Base-by-base conservation (phyloP, 2,888 invertebrate species). In the Trissolcus brochymenae region DNA sequence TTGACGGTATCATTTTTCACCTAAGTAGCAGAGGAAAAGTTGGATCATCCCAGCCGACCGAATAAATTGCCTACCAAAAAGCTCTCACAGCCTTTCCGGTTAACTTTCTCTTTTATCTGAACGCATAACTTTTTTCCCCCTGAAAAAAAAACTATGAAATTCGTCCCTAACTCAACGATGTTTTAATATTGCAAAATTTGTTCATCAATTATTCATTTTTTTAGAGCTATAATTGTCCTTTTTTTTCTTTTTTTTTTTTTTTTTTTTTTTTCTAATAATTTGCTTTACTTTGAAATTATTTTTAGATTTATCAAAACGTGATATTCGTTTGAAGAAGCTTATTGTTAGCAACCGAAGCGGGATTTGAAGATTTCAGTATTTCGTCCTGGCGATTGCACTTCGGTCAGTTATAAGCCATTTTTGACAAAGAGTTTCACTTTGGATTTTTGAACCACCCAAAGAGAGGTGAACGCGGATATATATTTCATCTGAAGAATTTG, bases 1-100 rank as follows among this genome's bases (percentile, higher is more conserved):
- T 82, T 80, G 78, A 71, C 82, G 78, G 74, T 80, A 79, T 82
- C 80, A 84, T 84, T 84, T 84, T 83, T 82, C 81, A 82, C 80
- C 29, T 29, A 29, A 29, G 70, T 80, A 76, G 73, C 67, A 17
- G 35, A 55, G 76, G 79, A 82, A 83, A 84, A 84, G 82, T 84
- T 84, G 80, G 81, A 84, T 83, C 81, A 80, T 79, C 79, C 81
- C 82, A 79, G 81, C 80, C 80, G 80, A 81, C 70, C 80, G 83
- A 83, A 84, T 83, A 84, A 83, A 84, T 83, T 82, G 80, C 81
- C 81, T 77, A 77, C 77, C 76, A 81, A 82, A 83, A 80, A 71
- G 29, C 29, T 29, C 79, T 64, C 70, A 53, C 78, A 65, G 76
- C 78, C 79, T 76, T 76, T 71, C 73, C 68, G 51, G 61, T 78